Evolutionary conservation across 2,797 vertebrate genomes (phyloP).

Genomic region (Dallia pectoralis): DNA sequence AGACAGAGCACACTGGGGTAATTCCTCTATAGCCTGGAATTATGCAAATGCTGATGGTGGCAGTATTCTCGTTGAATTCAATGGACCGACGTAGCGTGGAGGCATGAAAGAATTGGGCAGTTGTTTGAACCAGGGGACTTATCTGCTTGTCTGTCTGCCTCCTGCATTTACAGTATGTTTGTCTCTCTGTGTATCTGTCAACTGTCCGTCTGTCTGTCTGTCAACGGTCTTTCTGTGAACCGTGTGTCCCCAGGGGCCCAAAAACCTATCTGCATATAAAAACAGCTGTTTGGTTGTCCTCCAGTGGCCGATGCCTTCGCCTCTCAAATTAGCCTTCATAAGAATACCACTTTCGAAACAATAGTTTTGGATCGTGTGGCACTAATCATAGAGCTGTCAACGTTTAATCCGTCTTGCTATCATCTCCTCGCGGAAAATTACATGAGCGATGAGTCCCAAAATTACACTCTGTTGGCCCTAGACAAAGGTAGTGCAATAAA

Average conservation of each 20-base stretch:
- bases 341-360: conserved; percentile 39
- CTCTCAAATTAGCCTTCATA: conserved; percentile 46
- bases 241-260: not conserved
- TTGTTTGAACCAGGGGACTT: conserved; percentile 2
- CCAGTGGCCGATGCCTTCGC: conserved; percentile 49
- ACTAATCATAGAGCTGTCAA: conserved; percentile 65
- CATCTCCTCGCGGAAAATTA: conserved; percentile 4
- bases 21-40: conserved; percentile 47
- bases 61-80: conserved; percentile 12
- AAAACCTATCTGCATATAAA: not conserved
- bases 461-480: not conserved
- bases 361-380: conserved; percentile 20
- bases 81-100: conserved; percentile 2
- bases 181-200: not conserved
- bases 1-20: conserved; percentile 36
- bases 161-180: not conserved
- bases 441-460: not conserved
- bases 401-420: conserved; percentile 31
- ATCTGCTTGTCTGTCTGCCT: not conserved
- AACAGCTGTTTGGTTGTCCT: conserved; percentile 3
- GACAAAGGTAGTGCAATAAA: not conserved
- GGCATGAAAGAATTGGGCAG: not conserved
- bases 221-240: not conserved
- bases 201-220: not conserved
- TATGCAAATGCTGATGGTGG: conserved; percentile 28